Conservation (phyloP, 2,888 invertebrate genomes). For the Phortica magna region DNA sequence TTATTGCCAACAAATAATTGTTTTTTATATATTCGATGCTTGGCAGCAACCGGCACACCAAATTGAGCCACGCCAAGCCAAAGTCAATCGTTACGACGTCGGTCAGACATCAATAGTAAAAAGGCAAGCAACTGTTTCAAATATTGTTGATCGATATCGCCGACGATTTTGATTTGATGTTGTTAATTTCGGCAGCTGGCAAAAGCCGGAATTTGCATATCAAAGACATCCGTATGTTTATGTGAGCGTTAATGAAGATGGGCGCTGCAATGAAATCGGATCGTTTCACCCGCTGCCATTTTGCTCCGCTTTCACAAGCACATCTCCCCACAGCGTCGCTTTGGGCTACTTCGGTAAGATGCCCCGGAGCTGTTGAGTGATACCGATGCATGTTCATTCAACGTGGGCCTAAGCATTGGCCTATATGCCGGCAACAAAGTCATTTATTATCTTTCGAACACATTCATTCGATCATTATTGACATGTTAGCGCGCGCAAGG, state of each 20-base stretch:
- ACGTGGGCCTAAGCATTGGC: slow-evolving; percentile 14
- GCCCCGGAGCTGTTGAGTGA: neutral
- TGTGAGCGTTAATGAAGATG: neutral
- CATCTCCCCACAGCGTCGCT: neutral
- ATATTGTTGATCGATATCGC: neutral
- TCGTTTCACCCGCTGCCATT: neutral
- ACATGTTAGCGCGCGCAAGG: neutral
- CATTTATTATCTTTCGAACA: slow-evolving; percentile 1
- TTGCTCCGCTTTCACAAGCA: slow-evolving; percentile 12
- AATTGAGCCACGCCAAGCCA: neutral
- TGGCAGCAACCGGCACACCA: neutral
- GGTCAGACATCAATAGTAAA: neutral
- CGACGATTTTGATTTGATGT: slow-evolving; percentile 9
- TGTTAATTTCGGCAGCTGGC: slow-evolving; percentile 18
- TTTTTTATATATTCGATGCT: neutral
- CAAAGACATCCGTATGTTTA: neutral
- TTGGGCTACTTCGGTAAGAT: neutral
- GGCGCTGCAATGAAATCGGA: neutral
- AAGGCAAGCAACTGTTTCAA: neutral
- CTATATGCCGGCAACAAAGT: slow-evolving; percentile 12
- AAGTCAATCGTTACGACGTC: neutral
- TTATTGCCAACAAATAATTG: slow-evolving; percentile 11
- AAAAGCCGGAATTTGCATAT: slow-evolving; percentile 18
- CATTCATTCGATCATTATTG: neutral
- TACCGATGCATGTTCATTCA: neutral